These are phyloP conservation scores for Pseudorasbora parva DNA, from an alignment of 2,113 vertebrate species.

Conservation along the genomic window DNA sequence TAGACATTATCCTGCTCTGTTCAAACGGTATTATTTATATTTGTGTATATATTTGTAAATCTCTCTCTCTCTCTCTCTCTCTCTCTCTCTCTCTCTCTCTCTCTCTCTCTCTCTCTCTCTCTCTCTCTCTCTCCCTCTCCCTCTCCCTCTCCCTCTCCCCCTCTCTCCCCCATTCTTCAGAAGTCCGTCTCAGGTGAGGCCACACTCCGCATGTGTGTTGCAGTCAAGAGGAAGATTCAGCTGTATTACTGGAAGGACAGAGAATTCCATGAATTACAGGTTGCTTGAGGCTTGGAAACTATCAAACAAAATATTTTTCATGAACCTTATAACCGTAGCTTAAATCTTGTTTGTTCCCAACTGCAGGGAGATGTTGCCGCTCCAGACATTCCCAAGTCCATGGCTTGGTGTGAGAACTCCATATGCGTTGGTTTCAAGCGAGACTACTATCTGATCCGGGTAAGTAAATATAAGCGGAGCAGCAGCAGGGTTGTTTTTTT, in stretches of 20 bases:
- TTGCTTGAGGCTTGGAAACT: constrained; percentile 53
- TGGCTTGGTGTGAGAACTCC: constrained; percentile 98
- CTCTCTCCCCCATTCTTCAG: constrained; percentile 69
- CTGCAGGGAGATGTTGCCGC: constrained; percentile 89
- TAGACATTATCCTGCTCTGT: too few relatives aligned
- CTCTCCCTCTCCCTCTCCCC: background rate
- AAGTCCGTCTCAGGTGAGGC: constrained; percentile 86
- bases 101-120: too few relatives aligned
- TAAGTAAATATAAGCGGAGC: constrained; percentile 66
- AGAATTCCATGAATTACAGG: constrained; percentile 94
- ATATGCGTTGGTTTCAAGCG: constrained; percentile 98
- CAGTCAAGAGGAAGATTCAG: constrained; percentile 93
- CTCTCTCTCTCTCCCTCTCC: background rate
- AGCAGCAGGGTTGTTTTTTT: too few relatives aligned
- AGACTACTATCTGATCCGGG: constrained; percentile 96
- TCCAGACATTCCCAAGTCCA: constrained; percentile 96
- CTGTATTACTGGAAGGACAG: constrained; percentile 97
- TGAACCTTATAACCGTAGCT: background rate
- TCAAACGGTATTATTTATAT: too few relatives aligned
- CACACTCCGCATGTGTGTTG: constrained; percentile 91
- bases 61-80: too few relatives aligned
- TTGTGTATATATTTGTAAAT: too few relatives aligned
- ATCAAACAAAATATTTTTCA: background rate
- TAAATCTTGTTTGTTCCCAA: background rate
- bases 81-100: too few relatives aligned